Evolutionary conservation across 2,113 vertebrate genomes (phyloP).

Genomic region (Gobiocypris rarus): DNA sequence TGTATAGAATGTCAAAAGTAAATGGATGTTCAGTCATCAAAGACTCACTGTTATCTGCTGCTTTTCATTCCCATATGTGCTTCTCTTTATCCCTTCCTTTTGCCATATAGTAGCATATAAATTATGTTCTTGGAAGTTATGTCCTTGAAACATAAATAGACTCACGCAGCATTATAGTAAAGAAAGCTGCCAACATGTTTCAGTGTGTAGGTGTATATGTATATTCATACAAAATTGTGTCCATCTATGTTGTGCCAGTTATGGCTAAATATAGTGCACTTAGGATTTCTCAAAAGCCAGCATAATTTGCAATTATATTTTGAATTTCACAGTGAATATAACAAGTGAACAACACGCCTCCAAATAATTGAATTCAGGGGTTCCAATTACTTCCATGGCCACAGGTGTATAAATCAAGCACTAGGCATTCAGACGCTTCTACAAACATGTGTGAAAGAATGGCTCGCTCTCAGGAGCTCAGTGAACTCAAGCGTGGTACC

Average conservation of each 20-base stretch:
- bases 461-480: too few relatives aligned
- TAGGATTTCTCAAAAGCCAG: not conserved
- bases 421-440: too few relatives aligned
- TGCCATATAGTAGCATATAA: not conserved
- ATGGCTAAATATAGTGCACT: not conserved
- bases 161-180: not conserved
- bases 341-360: not conserved
- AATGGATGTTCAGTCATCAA: constrained; percentile 41
- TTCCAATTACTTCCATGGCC: too few relatives aligned
- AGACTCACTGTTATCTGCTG: not conserved
- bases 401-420: too few relatives aligned
- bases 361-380: too few relatives aligned
- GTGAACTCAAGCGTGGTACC: too few relatives aligned
- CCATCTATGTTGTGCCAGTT: not conserved
- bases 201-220: not conserved
- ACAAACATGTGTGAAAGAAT: too few relatives aligned
- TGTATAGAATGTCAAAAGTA: constrained; percentile 39
- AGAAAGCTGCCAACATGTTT: not conserved
- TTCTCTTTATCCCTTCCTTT: not conserved
- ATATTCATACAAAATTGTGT: not conserved
- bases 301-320: not conserved
- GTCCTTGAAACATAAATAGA: not conserved
- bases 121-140: not conserved
- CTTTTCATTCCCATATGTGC: not conserved
- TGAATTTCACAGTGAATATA: not conserved